phyloP scores from a whole-genome alignment of 2,888 invertebrate genomes.

The Thyatira batis region DNA sequence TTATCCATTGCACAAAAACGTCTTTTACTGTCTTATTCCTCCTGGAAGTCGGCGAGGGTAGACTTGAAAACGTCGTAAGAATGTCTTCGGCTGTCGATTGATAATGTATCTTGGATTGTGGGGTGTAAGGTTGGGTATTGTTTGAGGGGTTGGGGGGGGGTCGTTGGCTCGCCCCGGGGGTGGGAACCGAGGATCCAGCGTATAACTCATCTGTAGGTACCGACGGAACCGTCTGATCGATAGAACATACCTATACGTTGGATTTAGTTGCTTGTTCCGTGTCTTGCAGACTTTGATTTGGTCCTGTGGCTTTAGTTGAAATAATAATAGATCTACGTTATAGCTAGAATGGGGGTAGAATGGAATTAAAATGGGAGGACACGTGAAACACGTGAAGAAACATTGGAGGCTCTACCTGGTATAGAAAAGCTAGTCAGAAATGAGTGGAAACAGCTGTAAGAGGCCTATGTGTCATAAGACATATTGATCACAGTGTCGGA shows the following conservation, averaged over 20 bases:
- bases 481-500: too few relatives aligned
- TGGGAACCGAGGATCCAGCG: slow-evolving; percentile 54
- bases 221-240: slow-evolving; percentile 57
- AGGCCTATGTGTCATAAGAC: too few relatives aligned
- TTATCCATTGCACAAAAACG: slow-evolving; percentile 55
- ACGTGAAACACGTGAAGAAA: too few relatives aligned
- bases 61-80: slow-evolving; percentile 75
- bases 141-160: slow-evolving; percentile 39
- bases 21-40: slow-evolving; percentile 73
- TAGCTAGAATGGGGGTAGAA: too few relatives aligned
- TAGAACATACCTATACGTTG: slow-evolving; percentile 61
- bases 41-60: slow-evolving; percentile 56
- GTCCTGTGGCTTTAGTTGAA: neutral
- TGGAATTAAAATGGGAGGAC: too few relatives aligned
- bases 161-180: slow-evolving; percentile 56
- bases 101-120: slow-evolving; percentile 54
- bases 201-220: slow-evolving; percentile 76
- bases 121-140: slow-evolving; percentile 34
- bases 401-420: too few relatives aligned
- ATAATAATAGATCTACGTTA: too few relatives aligned
- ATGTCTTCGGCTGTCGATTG: slow-evolving; percentile 47
- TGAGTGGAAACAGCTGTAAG: too few relatives aligned
- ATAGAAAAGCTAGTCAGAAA: too few relatives aligned
- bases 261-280: slow-evolving; percentile 59
- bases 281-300: slow-evolving; percentile 13